Evolutionary conservation across 2,888 invertebrate genomes (phyloP).

Genomic region (Calliopum simillimum): DNA sequence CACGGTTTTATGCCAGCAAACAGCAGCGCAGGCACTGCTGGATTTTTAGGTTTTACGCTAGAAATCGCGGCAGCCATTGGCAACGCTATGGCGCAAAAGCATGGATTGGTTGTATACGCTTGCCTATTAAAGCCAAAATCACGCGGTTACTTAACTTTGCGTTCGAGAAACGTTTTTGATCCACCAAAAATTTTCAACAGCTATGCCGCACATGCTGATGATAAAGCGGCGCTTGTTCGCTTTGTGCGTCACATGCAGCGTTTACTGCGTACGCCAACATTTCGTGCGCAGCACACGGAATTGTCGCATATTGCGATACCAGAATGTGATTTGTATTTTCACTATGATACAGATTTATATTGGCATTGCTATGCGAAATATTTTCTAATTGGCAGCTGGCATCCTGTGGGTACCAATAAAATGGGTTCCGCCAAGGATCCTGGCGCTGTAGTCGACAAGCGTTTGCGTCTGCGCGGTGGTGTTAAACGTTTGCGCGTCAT

Average conservation of each 20-base stretch:
- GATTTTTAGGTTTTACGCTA: slow-evolving; percentile 48
- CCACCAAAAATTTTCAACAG: slow-evolving; percentile 72
- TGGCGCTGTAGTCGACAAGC: slow-evolving; percentile 69
- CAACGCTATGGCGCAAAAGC: slow-evolving; percentile 41
- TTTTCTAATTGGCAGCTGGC: slow-evolving; percentile 72
- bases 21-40: slow-evolving; percentile 47
- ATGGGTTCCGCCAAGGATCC: slow-evolving; percentile 72
- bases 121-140: slow-evolving; percentile 63
- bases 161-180: slow-evolving; percentile 68
- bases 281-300: slow-evolving; percentile 62
- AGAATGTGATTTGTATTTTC: slow-evolving; percentile 52
- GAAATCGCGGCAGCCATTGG: slow-evolving; percentile 47
- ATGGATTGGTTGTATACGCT: slow-evolving; percentile 54
- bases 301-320: slow-evolving; percentile 53
- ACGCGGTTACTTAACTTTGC: slow-evolving; percentile 69
- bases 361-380: slow-evolving; percentile 72
- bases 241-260: slow-evolving; percentile 61
- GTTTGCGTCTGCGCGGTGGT: slow-evolving; percentile 71
- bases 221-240: slow-evolving; percentile 61
- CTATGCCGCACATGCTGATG: slow-evolving; percentile 69
- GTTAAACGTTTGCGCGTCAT: slow-evolving; percentile 79
- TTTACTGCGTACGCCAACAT: slow-evolving; percentile 65
- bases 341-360: slow-evolving; percentile 66
- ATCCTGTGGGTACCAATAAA: slow-evolving; percentile 77
- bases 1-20: slow-evolving; percentile 55